Base-by-base conservation (phyloP, 2,888 invertebrate genomes). In the Andrena bicolor region DNA sequence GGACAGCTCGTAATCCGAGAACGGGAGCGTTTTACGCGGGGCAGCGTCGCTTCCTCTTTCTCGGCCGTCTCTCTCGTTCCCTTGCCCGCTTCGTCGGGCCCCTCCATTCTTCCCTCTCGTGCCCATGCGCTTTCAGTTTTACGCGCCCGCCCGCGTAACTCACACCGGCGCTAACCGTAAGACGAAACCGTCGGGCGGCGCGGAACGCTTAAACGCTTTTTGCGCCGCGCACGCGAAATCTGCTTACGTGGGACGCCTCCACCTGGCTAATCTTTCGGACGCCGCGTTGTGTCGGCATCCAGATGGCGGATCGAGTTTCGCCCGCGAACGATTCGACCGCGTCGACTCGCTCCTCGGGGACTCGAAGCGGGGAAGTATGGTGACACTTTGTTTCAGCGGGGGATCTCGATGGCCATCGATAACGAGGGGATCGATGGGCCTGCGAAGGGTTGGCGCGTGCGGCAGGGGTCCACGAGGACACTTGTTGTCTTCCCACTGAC, bases 1-100 rank as follows among this genome's bases (percentile, higher is more conserved):
- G 74, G 80, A 75, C 85, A 73, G 68, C 77, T 71, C 65, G 91
- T 90, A 91, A 91, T 89, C 86, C 87, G 90, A 91, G 91, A 91
- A 86, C 85, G 81, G 83, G 73, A 69, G 79, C 84, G 80, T 89
- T 89, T 56, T 89, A 84, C 84, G 84, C 77, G 49, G 64, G 16
- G 77, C 76, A 20, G 81, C 72, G 75, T 66, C 87, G 80, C 80
- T 87, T 86, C 80, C 80, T 86, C 84, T 86, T 82, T 86, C 80
- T 23, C 30, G 4, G 13, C 41, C 8, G 77, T 80, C 79, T 84
- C 87, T 85, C 89, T 80, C 83, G 83, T 87, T 85, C 80, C 85
- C 60, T 53, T 68, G 63, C 74, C 71, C 56, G n/a, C 60, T 28
- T 61, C 51, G 48, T n/a, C 10, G 10, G 4, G n/a, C 51, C 8